Percentiles rank a stretch among this genome's conserved stretches.
Conservation (phyloP, 1,140 invertebrate genomes). For the Lordiphosa clarofinis region DNA sequence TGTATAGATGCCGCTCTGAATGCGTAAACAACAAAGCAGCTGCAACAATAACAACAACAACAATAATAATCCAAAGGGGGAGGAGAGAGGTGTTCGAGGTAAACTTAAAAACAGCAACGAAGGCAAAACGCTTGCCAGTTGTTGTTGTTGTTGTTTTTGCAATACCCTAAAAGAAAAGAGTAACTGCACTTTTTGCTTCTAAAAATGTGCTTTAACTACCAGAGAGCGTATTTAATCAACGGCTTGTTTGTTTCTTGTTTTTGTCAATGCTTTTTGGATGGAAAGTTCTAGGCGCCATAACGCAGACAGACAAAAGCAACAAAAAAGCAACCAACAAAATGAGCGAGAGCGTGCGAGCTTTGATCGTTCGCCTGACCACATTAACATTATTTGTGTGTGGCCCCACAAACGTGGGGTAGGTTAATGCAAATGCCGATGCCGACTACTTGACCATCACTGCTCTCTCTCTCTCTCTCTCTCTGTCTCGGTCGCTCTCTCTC, state of each 20-base stretch:
- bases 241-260: conserved; percentile 1
- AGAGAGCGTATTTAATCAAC: conserved; percentile 5
- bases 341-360: conserved; percentile 13
- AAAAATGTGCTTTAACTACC: no score
- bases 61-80: conserved; percentile 8
- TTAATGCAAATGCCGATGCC: conserved; percentile 54
- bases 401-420: conserved; percentile 60
- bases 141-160: conserved; percentile 22
- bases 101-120: neutral
- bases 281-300: conserved; percentile 49
- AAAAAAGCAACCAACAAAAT: conserved; percentile 25
- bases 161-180: conserved; percentile 23
- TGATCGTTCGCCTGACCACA: conserved; percentile 49
- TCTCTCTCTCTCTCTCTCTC: conserved; percentile 19
- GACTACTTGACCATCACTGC: conserved; percentile 26
- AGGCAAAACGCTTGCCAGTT: conserved; percentile 28
- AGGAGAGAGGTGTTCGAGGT: conserved; percentile 3
- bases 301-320: conserved; percentile 24
- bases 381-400: conserved; percentile 43
- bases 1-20: conserved; percentile 33
- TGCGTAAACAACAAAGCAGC: conserved; percentile 71
- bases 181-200: no score
- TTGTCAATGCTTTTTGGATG: conserved; percentile 34
- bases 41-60: conserved; percentile 67
- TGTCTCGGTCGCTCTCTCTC: neutral